Evolutionary conservation across 2,888 invertebrate genomes (phyloP), one percentile per base, ranked within the genome.

Genomic region (Perizoma affinitatum): DNA sequence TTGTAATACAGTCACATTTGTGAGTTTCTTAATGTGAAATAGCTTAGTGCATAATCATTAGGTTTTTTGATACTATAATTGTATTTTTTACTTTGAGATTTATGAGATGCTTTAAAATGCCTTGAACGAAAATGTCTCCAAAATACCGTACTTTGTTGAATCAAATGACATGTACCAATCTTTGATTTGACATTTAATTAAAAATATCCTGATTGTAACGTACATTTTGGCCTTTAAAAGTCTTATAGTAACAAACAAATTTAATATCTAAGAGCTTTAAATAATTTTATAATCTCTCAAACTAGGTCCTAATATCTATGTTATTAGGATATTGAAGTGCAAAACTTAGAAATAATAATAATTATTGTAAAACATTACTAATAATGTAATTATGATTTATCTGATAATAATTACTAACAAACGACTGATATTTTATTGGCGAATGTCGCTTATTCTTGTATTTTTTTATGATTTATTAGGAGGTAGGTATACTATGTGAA

Each of bases 391-490:
- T 54, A 33, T n/a, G 11, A 49, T 49, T 47, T 47, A 38, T 44
- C 4, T 54, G 8, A 42, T 54, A 42, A 42, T 54, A 42, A 6
- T 43, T 52, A 48, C 34, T 45, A 45, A 54, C 54, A 36, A 54
- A 56, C 44, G 56, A 56, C 56, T 56, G 56, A 55, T 48, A 48
- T 55, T 43, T 36, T 48, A 48, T 43, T 38, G 48, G 55, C 43
- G 44, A 44, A 33, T 36, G 33, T 43, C 34, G 43, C 48, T 48
- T 6, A 46, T 47, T 33, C 49, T 50, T 50, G 44, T 50, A 40
- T 35, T 45, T 35, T 45, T 53, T 44, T 34, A 50, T 56, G 40
- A 45, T 50, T 33, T 53, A 22, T 22, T 22, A 22, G 22, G 3
- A 22, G 22, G 22, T 22, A 22, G 41, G 50, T 50, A 50, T 6